A percentile compares a stretch with the other conserved stretches of the same genome.
Conservation (phyloP, 2,113 vertebrate genomes). For the Ovibos moschatus region DNA sequence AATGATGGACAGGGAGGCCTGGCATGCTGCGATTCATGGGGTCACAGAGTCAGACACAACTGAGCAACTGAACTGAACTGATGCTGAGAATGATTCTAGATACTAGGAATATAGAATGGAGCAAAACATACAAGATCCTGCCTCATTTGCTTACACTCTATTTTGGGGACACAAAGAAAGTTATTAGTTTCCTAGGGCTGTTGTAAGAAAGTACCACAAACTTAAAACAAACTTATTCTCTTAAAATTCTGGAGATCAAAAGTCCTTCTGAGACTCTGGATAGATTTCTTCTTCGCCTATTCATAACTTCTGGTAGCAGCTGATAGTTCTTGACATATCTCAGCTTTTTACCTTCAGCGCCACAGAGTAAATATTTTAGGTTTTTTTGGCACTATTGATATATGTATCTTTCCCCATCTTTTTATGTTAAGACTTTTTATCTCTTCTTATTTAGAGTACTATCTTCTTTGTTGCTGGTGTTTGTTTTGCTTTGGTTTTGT, state of each 20-base stretch:
- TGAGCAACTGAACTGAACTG: no score
- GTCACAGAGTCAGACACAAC: no score
- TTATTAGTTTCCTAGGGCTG: not conserved
- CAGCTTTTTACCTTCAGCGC: not conserved
- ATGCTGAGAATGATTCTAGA: not conserved
- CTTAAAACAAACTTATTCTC: not conserved
- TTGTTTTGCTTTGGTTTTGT: not conserved
- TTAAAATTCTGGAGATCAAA: not conserved
- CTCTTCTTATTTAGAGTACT: not conserved
- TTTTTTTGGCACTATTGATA: not conserved
- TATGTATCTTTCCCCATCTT: not conserved
- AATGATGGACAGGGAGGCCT: not conserved
- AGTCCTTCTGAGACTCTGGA: not conserved
- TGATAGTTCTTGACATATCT: not conserved
- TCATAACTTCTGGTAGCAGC: not conserved
- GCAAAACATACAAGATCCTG: not conserved
- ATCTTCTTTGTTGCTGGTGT: not conserved
- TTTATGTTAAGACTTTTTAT: not conserved
- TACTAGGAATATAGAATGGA: not conserved
- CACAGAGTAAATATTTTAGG: not conserved
- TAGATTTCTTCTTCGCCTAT: not conserved
- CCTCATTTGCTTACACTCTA: not conserved
- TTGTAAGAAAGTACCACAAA: not conserved
- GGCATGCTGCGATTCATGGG: no score
- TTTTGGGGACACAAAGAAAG: not conserved